Base-by-base conservation (phyloP, 1,140 invertebrate species). In the Mamestra configurata region DNA sequence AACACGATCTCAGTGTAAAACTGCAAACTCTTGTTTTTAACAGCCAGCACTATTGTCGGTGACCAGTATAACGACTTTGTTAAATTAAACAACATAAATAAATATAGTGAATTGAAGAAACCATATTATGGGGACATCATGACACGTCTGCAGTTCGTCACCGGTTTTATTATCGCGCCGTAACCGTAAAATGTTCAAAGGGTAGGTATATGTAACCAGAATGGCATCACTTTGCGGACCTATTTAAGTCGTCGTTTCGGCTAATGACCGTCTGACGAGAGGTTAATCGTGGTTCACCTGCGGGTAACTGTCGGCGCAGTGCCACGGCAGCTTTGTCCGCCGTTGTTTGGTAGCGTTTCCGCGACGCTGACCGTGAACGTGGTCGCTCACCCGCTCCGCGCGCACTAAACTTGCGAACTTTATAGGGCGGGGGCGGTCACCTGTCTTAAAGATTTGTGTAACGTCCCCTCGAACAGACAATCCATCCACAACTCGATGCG, bases 211-310 rank as follows among this genome's bases (percentile, higher is more conserved):
- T 81, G 88, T 86, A 86, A 85, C 84, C 88, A 85, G 84, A 86
- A 82, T 80, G 82, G 75, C 83, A 83, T 87, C 85, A 87, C 85
- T 80, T 86, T 87, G 82, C 71, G 78, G 81, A 46, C 80, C 84
- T 86, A 85, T 87, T 88, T 88, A 85, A 88, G 86, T 86, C 81
- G 88, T 81, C 82, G 89, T 91, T 92, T 92, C 85, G 89, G 89
- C 84, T 92, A 90, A 93, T 84, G 91, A 90, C 91, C 89, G 86
- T 79, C 84, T 84, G 86, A 73, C 83, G 90, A 91, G 89, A 91
- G 89, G 92, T 94, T 91, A 91, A 92, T 94, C 85, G 88, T 72
- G 80, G 83, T 86, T 90, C 91, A 93, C 89, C 88, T 91, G 89
- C 84, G 81, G 77, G 75, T 91, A 92, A 90, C 88, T 91, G 90